Evolutionary conservation across 2,797 vertebrate genomes (phyloP), one percentile per base, ranked within the genome.

Genomic region (Pangasius sanitwongsei): DNA sequence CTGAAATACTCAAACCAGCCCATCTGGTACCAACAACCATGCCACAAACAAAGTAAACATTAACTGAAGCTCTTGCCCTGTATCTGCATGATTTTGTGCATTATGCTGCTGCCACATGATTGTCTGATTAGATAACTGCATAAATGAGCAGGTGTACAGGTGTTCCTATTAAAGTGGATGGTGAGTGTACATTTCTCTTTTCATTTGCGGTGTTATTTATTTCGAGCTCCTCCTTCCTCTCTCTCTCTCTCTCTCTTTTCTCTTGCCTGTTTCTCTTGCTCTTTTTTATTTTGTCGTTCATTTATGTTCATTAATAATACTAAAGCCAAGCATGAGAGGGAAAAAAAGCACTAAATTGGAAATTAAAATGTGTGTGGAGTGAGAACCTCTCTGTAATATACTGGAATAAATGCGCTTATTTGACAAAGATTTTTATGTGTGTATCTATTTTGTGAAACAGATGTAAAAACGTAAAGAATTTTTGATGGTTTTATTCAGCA

Each of bases 221-320:
- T 55, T 55, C 44, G 3, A 57, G 18, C 31, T 16, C 44, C 13
- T 25, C 11, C 37, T 44, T 20, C 44, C 37, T 8, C 16, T 41
- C 37, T 37, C 69, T 15, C 6, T 37, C 69, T 67, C 44, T 67
- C 83, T 67, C 3, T 67, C 59, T n/a, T 28, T 41, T n/a, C 82
- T 48, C 63, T 34, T 61, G 81, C 2, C 23, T 53, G 20, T 80
- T 50, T 67, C 34, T 34, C 57, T 67, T 55, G 5, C 57, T 83
- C 48, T 87, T 44, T 88, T 84, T 55, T 2, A 63, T 84, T 80
- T 23, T 65, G 34, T 59, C 48, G 34, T 83, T 77, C 77, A 75
- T 67, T 84, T 34, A 37, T 83, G 63, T 87, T 83, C 69, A 88
- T 65, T 86, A 77, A 90, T 83, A 88, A 87, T 84, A 88, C 69